Conservation (phyloP, 2,113 vertebrate species). For the Aegypius monachus region DNA sequence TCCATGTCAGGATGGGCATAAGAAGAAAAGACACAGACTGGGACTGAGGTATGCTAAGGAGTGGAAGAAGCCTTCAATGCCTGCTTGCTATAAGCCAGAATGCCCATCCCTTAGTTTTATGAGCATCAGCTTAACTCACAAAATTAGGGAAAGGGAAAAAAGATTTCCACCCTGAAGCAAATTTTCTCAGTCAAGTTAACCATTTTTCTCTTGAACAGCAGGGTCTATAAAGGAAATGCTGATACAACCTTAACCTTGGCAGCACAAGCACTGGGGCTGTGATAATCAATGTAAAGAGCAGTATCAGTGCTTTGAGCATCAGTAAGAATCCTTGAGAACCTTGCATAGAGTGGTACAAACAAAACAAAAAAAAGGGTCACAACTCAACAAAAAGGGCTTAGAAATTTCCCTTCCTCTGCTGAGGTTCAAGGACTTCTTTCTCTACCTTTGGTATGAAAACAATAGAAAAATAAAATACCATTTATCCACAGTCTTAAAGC, state of each 20-base stretch:
- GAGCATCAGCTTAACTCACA: constrained; percentile 22
- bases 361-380: neutral
- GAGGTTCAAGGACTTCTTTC: neutral
- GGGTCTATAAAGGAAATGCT: constrained; percentile 56
- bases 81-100: neutral
- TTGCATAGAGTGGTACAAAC: neutral
- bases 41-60: neutral
- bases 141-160: neutral
- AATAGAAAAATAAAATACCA: neutral
- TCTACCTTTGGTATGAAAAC: neutral
- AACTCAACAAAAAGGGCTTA: constrained; percentile 3
- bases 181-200: constrained; percentile 63
- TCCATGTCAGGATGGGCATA: neutral
- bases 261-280: neutral
- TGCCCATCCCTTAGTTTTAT: constrained; percentile 47
- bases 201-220: constrained; percentile 11
- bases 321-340: neutral
- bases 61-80: neutral
- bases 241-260: constrained; percentile 55
- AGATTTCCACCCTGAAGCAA: neutral
- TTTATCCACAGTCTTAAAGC: neutral
- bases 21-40: neutral
- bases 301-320: neutral
- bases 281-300: constrained; percentile 52
- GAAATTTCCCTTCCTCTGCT: neutral